Conservation (phyloP, 2,797 vertebrate genomes). For the Platalea minor region DNA sequence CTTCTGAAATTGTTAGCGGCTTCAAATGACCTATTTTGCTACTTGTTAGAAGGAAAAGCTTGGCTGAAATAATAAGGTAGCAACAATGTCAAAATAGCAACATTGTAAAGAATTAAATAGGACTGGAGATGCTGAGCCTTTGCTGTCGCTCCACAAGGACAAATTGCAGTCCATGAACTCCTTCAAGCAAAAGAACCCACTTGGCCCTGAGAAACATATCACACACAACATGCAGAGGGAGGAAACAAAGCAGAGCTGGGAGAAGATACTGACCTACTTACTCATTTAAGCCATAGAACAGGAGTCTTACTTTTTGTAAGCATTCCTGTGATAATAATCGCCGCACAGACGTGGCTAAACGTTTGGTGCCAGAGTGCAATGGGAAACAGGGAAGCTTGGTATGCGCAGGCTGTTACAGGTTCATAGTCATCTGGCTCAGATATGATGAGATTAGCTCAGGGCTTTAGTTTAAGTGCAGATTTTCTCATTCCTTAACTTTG, state of each 20-base stretch:
- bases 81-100: background rate
- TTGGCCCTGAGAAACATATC: background rate
- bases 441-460: fast-evolving
- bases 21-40: background rate
- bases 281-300: background rate
- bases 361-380: background rate
- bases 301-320: background rate
- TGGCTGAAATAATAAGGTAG: background rate
- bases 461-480: background rate
- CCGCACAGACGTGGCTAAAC: fast-evolving
- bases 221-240: background rate
- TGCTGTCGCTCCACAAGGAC: background rate
- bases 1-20: background rate
- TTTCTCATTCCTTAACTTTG: background rate
- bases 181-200: background rate
- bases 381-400: background rate
- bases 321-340: fast-evolving
- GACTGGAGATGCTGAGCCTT: background rate
- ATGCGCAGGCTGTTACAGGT: background rate
- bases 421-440: background rate
- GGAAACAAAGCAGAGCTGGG: background rate
- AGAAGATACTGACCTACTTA: background rate
- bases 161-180: background rate
- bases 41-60: background rate
- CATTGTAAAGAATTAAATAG: background rate